Base-by-base conservation (phyloP, 2,113 vertebrate genomes). In the Uria lomvia region DNA sequence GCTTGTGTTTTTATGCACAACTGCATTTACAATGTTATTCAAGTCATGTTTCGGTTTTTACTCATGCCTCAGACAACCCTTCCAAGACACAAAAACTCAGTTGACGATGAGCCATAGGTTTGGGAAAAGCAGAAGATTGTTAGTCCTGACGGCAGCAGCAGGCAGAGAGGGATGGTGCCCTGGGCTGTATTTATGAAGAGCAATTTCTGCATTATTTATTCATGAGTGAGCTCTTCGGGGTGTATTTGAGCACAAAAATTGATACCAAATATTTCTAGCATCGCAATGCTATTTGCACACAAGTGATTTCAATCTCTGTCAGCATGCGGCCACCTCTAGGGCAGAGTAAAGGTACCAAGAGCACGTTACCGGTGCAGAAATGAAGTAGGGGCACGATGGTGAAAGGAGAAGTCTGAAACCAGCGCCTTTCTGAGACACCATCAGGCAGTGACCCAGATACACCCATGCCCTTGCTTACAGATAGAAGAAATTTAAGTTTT, bases 131-230 rank as follows among this genome's bases (percentile, higher is more conserved):
- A 83, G 75, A 81, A 65, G 22, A 30, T n/a, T 71, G 45, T 62
- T 86, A 72, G 66, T 74, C 80, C 32, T 85, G 79, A 58, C 58
- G 70, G 92, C 43, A 77, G 65, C 52, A 81, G 32, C 3, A 2
- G 45, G 77, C 36, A 87, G 80, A 76, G 84, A 86, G 20, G 20
- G 17, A 88, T 66, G 42, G 27, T 86, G 71, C 84, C 59, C 59
- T 55, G 63, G 47, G 74, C 77, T 95, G n/a, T 60, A 43, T 79
- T 76, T 82, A 32, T 72, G 53, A 49, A 91, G 66, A 92, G 66
- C 32, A 68, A 87, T 75, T 84, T 91, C 70, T 95, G 59, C 49
- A 62, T 94, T 95, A 91, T 76, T 94, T 66, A 81, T 96, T 75
- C 36, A 27, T 12, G 29, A 92, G 32, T 34, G 86, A 95, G 72